phyloP scores from a whole-genome alignment of 2,888 invertebrate genomes.

The Eilema caniola region DNA sequence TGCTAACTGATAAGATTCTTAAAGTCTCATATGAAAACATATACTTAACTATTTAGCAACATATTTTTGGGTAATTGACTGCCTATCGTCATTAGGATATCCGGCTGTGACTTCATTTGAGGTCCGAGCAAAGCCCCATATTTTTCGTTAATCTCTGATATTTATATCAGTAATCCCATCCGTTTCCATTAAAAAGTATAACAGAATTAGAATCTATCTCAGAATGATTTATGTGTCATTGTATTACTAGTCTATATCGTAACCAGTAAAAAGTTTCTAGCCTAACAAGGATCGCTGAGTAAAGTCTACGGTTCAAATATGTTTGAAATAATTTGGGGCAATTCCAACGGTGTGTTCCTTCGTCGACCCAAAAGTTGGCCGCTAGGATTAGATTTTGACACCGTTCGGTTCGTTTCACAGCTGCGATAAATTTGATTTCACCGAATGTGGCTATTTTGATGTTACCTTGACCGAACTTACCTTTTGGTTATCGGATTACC shows the following conservation, averaged over 20 bases:
- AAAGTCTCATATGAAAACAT: too few species aligned
- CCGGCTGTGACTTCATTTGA: too few species aligned
- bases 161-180: neutral
- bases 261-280: neutral
- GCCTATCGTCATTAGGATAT: too few species aligned
- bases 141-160: neutral
- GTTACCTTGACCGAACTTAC: slow-evolving; percentile 49
- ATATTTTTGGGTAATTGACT: too few species aligned
- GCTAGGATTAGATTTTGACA: slow-evolving; percentile 55
- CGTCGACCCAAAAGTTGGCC: slow-evolving; percentile 42
- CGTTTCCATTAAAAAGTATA: neutral
- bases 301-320: neutral
- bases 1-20: too few species aligned
- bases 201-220: neutral
- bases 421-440: slow-evolving; percentile 54
- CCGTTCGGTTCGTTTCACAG: slow-evolving; percentile 56
- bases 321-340: slow-evolving; percentile 25
- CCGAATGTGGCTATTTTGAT: slow-evolving; percentile 48
- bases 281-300: neutral
- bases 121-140: neutral
- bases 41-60: too few species aligned
- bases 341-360: slow-evolving; percentile 16
- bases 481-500: slow-evolving; percentile 51
- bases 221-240: neutral
- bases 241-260: neutral